Conservation (phyloP, 2,113 vertebrate species). For the Leptobrachium leishanense region DNA sequence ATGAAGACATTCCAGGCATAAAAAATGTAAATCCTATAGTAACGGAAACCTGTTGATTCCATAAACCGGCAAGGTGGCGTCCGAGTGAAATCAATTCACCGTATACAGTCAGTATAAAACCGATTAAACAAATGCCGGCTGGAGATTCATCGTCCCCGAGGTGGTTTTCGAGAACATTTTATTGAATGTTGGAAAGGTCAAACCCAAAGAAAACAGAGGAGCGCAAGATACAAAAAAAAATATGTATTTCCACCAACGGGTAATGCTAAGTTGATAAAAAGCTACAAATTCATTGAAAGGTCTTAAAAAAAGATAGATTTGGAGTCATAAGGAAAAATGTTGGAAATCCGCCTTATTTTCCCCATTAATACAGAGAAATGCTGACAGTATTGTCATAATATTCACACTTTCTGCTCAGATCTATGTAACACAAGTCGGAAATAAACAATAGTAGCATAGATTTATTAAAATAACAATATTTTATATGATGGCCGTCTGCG, state of each 20-base stretch:
- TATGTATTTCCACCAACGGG: background rate
- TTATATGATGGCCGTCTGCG: too few species aligned
- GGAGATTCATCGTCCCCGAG: constrained; percentile 10
- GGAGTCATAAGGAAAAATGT: background rate
- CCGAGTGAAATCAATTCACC: constrained; percentile 33
- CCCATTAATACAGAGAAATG: too few species aligned
- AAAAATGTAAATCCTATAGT: constrained; percentile 8
- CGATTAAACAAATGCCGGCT: constrained; percentile 17
- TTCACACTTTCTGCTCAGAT: too few species aligned
- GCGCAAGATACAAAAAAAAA: background rate
- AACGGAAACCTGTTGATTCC: constrained; percentile 20
- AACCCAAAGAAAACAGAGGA: background rate
- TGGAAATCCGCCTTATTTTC: too few species aligned
- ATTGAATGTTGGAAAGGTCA: constrained; percentile 30
- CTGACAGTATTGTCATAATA: too few species aligned
- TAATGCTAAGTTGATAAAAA: background rate
- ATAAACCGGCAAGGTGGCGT: constrained; percentile 10
- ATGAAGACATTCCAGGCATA: constrained; percentile 3
- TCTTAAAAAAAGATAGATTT: background rate
- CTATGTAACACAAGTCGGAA: too few species aligned
- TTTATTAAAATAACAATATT: too few species aligned
- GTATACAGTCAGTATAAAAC: background rate
- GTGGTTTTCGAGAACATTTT: constrained; percentile 25
- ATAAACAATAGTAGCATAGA: too few species aligned
- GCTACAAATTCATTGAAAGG: background rate